Evolutionary conservation across 2,113 vertebrate genomes (phyloP).

Genomic region (Martes martes): DNA sequence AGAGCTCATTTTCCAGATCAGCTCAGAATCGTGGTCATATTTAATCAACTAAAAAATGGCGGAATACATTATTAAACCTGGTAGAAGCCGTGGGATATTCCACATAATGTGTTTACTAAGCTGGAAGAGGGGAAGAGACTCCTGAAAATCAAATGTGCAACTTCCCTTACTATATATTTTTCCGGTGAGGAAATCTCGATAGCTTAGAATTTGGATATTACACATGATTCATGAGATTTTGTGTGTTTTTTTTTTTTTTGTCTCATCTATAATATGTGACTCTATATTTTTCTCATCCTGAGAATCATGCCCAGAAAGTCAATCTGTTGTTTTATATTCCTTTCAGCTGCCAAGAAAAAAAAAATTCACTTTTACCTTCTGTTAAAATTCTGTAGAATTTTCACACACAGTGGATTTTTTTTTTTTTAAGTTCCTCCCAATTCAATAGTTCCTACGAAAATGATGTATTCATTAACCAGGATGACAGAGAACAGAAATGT

Average conservation of each 20-base stretch:
- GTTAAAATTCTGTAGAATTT: constrained; percentile 32
- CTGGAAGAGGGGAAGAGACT: not conserved
- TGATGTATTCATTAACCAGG: not conserved
- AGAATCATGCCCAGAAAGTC: constrained; percentile 54
- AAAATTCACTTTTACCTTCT: constrained; percentile 1
- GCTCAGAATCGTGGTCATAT: rapidly evolving
- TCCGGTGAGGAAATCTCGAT: not conserved
- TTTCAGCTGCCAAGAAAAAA: not conserved
- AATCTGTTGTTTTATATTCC: constrained; percentile 43
- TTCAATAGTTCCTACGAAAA: not conserved
- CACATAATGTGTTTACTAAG: not conserved
- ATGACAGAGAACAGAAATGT: too few relatives aligned
- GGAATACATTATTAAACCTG: not conserved
- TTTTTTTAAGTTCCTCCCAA: not conserved
- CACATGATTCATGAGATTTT: not conserved
- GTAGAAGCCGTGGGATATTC: rapidly evolving
- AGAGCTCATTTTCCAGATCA: not conserved
- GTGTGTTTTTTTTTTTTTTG: not conserved
- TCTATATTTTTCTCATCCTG: constrained; percentile 31
- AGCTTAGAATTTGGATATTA: not conserved
- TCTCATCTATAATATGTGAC: not conserved
- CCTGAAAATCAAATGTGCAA: not conserved
- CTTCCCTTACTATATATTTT: not conserved
- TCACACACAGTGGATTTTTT: not conserved
- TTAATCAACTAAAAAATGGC: not conserved